Evolutionary conservation across 2,797 vertebrate species (phyloP).

Genomic region (Lacerta viridis): DNA sequence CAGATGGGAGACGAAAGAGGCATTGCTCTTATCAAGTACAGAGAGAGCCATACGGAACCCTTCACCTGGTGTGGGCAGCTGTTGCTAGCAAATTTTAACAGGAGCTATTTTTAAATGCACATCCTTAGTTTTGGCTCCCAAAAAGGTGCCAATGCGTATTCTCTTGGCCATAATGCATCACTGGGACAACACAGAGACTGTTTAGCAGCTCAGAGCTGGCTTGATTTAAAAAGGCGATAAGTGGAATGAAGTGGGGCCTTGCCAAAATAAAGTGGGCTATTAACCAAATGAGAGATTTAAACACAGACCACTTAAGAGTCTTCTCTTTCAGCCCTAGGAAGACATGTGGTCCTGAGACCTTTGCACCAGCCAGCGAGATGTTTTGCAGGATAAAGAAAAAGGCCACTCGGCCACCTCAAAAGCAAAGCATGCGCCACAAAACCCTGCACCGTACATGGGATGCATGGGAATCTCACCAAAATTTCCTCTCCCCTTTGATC

Average conservation of each 20-base stretch:
- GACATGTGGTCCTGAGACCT: not conserved
- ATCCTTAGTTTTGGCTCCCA: constrained; percentile 17
- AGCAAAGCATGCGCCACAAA: too few species aligned
- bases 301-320: not conserved
- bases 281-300: constrained; percentile 39
- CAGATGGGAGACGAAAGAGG: not conserved
- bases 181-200: constrained; percentile 21
- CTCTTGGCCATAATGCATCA: not conserved
- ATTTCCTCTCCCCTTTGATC: too few species aligned
- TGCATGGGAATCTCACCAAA: too few species aligned
- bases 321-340: not conserved
- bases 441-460: too few species aligned
- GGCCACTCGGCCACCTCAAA: too few species aligned
- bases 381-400: not conserved
- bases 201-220: constrained; percentile 12
- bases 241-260: constrained; percentile 42
- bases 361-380: not conserved
- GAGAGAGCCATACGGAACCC: not conserved
- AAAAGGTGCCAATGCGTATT: constrained; percentile 15
- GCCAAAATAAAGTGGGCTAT: constrained; percentile 53
- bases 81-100: not conserved
- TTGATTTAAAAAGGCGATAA: constrained; percentile 59
- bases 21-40: not conserved
- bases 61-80: not conserved
- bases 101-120: constrained; percentile 4